Percentiles rank a stretch among this genome's conserved stretches.
These are phyloP conservation scores for Cheilosia pagana DNA, from an alignment of 2,888 invertebrate species.

Conservation along the genomic window DNA sequence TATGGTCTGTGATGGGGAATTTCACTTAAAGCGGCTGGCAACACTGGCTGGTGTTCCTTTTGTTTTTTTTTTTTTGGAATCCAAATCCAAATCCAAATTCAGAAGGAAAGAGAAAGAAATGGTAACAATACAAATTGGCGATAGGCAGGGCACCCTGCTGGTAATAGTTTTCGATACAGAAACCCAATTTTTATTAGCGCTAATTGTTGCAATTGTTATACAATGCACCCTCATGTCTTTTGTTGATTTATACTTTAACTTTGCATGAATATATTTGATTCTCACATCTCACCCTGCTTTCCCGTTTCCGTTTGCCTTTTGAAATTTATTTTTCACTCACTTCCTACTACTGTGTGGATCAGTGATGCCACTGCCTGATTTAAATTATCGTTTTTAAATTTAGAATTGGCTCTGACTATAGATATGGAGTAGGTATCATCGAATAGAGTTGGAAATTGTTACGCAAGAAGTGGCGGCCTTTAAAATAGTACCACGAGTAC, in stretches of 20 bases:
- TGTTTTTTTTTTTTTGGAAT: neutral
- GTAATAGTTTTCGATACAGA: slow-evolving; percentile 24
- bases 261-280: neutral
- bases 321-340: slow-evolving; percentile 9
- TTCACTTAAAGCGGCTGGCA: too few species aligned
- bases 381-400: neutral
- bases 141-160: slow-evolving; percentile 35
- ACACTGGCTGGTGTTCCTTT: slow-evolving; percentile 11
- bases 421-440: too few species aligned
- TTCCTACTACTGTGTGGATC: neutral
- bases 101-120: slow-evolving; percentile 9
- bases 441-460: too few species aligned
- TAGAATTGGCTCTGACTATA: neutral
- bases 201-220: slow-evolving; percentile 56
- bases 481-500: too few species aligned
- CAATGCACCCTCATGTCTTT: slow-evolving; percentile 44
- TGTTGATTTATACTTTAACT: neutral
- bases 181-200: slow-evolving; percentile 46
- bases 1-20: too few species aligned
- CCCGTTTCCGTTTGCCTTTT: slow-evolving; percentile 17
- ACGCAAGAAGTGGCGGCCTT: too few species aligned
- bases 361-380: slow-evolving; percentile 42
- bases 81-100: slow-evolving; percentile 21
- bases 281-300: slow-evolving; percentile 3
- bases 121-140: slow-evolving; percentile 17